phyloP scores from a whole-genome alignment of 2,888 invertebrate genomes.

The Eumacrocentrus americanus region DNA sequence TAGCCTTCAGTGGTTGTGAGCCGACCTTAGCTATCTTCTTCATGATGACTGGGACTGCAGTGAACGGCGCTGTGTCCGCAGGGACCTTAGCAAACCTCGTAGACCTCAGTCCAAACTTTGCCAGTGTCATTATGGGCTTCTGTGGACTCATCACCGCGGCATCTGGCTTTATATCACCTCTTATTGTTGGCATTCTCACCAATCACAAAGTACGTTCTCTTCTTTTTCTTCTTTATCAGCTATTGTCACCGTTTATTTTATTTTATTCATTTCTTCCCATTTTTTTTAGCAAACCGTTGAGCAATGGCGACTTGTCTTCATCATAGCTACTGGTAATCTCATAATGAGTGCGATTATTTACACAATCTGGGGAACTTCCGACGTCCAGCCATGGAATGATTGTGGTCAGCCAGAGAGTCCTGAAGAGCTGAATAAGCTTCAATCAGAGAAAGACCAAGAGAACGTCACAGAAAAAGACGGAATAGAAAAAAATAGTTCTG shows the following conservation, averaged over 20 bases:
- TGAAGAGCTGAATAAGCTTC: slow-evolving; percentile 25
- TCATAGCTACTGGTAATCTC: slow-evolving; percentile 52
- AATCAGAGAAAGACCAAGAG: slow-evolving; percentile 1
- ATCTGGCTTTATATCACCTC: slow-evolving; percentile 70
- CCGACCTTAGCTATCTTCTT: slow-evolving; percentile 67
- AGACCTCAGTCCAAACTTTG: slow-evolving; percentile 71
- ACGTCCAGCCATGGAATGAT: slow-evolving; percentile 54
- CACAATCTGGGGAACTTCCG: slow-evolving; percentile 49
- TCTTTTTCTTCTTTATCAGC: too few relatives aligned
- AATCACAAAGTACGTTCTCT: slow-evolving; percentile 70
- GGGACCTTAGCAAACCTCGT: slow-evolving; percentile 72
- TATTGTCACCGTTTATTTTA: too few relatives aligned
- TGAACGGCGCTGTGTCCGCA: slow-evolving; percentile 72
- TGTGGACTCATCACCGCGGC: slow-evolving; percentile 66
- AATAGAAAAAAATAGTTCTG: too few relatives aligned
- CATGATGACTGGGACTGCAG: slow-evolving; percentile 68
- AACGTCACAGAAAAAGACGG: too few relatives aligned
- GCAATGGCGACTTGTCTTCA: slow-evolving; percentile 55
- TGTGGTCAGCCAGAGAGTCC: slow-evolving; percentile 15
- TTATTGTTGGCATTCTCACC: slow-evolving; percentile 69
- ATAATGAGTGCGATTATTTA: slow-evolving; percentile 44
- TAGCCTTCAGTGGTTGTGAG: slow-evolving; percentile 71
- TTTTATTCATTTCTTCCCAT: background rate
- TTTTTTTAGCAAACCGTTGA: slow-evolving; percentile 54
- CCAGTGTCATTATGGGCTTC: slow-evolving; percentile 68